Evolutionary conservation across 2,113 vertebrate genomes (phyloP), one percentile per base, ranked within the genome.

Genomic region (Puffinus mauretanicus): DNA sequence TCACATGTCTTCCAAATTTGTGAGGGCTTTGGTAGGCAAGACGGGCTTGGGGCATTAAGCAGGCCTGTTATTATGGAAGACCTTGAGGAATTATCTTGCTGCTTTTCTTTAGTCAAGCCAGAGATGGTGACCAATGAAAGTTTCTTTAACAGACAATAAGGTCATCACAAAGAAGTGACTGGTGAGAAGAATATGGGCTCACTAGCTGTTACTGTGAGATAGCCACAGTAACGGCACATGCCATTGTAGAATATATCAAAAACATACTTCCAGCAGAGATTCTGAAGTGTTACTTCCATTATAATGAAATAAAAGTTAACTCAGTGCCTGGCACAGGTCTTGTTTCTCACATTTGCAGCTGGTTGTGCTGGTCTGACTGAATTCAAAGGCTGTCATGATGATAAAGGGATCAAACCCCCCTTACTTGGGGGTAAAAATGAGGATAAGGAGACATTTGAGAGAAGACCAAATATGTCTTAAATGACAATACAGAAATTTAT

Each of bases 171-270:
- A 38, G 26, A 26, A 17, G 24, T 2, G 20, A 44, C 29, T 42
- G 40, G 15, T 16, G 69, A 87, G 26, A 61, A 71, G 52, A 70
- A 12, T 6, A 24, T 0, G n/a, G 61, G 21, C 47, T 55, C 9
- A 7, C 16, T 18, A 17, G 60, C 18, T 62, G 26, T 16, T 58
- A 58, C 69, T 30, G 36, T 1, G 55, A 40, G 26, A 21, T 3
- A 10, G 61, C 40, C 60, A 38, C 62, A 34, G 58, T 3, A 40
- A 26, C 1, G 7, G 30, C 73, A 78, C 36, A 3, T 5, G 44
- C 34, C 13, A 4, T 0, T 17, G 30, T 0, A 44, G 40, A 52
- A 32, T 2, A 44, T 49, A 55, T 9, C 36, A 58, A 36, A 77
- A 57, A 20, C 3, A 61, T 46, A 5, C 11, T 40, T 72, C 36